phyloP scores from a whole-genome alignment of 2,888 invertebrate species.

The Limnephilus marmoratus region DNA sequence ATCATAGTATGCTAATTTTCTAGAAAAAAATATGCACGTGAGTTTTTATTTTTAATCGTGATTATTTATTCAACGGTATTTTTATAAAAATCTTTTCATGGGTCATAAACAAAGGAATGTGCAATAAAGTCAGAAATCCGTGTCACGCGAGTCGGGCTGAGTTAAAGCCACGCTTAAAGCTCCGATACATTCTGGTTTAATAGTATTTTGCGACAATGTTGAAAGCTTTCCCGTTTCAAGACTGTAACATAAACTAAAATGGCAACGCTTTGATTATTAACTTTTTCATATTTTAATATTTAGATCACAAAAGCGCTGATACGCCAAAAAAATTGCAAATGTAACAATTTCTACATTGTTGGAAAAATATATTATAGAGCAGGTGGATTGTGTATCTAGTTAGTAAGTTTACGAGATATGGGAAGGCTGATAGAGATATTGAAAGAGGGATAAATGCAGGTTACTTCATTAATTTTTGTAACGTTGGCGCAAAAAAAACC shows the following conservation, averaged over 20 bases:
- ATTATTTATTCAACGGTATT: neutral
- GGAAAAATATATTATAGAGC: no score
- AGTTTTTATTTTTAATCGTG: neutral
- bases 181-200: slow-evolving; percentile 43
- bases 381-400: no score
- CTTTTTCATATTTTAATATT: neutral
- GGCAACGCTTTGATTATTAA: slow-evolving; percentile 2
- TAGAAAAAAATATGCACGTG: neutral
- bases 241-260: slow-evolving; percentile 16
- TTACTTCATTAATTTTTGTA: no score
- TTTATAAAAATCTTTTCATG: slow-evolving; percentile 27
- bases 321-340: neutral
- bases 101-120: slow-evolving; percentile 35
- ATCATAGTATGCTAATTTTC: neutral
- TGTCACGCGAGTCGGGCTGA: slow-evolving; percentile 14
- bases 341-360: no score
- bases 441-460: no score
- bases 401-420: no score
- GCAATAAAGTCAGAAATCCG: slow-evolving; percentile 38
- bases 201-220: slow-evolving; percentile 44
- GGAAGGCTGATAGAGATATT: no score
- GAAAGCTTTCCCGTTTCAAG: slow-evolving; percentile 26
- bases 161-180: neutral
- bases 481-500: no score
- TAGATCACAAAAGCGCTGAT: neutral